These are phyloP conservation scores for Rallus crepitans DNA, from an alignment of 2,797 vertebrate species.

Conservation along the genomic window DNA sequence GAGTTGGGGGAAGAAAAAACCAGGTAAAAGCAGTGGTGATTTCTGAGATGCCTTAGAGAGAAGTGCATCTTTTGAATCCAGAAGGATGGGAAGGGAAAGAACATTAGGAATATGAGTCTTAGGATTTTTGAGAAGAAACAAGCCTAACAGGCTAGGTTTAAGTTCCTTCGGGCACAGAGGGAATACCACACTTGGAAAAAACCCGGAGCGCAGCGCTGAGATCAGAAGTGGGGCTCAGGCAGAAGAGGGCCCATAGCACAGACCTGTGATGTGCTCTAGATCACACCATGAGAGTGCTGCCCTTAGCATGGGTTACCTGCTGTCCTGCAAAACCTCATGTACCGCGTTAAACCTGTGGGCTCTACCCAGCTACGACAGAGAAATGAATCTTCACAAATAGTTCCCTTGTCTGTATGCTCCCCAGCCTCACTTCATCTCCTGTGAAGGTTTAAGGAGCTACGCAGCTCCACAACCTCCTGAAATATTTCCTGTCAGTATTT, in stretches of 20 bases:
- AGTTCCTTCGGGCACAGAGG: background rate
- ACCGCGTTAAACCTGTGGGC: background rate
- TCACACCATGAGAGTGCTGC: background rate
- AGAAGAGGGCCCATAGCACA: background rate
- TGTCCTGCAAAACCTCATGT: background rate
- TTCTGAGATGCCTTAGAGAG: background rate
- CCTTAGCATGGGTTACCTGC: background rate
- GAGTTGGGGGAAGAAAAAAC: background rate
- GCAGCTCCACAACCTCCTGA: background rate
- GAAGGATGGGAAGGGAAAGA: background rate
- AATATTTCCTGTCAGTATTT: background rate
- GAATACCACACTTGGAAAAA: background rate
- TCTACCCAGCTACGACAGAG: background rate
- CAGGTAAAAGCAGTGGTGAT: background rate
- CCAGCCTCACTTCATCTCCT: background rate
- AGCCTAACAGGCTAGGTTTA: background rate
- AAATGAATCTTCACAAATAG: background rate
- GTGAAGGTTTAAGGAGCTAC: background rate
- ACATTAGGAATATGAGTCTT: background rate
- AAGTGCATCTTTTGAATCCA: background rate
- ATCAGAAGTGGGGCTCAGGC: background rate
- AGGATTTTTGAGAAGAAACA: background rate
- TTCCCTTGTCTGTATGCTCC: background rate
- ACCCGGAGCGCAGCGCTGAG: fast-evolving
- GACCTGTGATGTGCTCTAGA: background rate